phyloP scores from a whole-genome alignment of 1,140 invertebrate genomes.

The Ips nitidus region DNA sequence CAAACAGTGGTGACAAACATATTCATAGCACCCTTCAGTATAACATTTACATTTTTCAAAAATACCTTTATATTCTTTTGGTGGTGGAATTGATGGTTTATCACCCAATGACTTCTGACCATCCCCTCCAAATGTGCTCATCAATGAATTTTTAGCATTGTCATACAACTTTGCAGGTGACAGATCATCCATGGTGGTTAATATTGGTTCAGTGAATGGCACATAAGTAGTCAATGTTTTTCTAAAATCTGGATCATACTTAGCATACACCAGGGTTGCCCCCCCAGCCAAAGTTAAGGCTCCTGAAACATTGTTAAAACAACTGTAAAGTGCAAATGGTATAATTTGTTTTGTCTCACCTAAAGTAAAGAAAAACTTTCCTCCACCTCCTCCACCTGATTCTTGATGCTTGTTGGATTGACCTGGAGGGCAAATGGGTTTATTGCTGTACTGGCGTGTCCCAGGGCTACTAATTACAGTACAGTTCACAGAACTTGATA shows the following conservation, averaged over 20 bases:
- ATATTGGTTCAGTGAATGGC: conserved; percentile 65
- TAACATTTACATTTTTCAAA: neutral
- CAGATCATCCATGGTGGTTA: conserved; percentile 59
- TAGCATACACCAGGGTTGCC: conserved; percentile 65
- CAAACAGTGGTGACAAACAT: too few relatives aligned
- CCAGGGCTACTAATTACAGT: neutral
- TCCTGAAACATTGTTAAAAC: conserved; percentile 38
- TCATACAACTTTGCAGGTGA: conserved; percentile 41
- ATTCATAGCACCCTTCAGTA: too few relatives aligned
- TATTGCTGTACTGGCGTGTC: conserved; percentile 13
- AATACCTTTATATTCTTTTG: conserved; percentile 45
- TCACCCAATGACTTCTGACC: conserved; percentile 12
- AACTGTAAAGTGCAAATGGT: conserved; percentile 23
- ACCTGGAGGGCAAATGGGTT: conserved; percentile 13
- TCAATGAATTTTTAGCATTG: conserved; percentile 35
- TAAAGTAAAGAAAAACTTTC: conserved; percentile 18
- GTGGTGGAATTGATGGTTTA: conserved; percentile 33
- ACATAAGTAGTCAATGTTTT: conserved; percentile 65
- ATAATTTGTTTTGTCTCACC: conserved; percentile 8
- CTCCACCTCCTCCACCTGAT: conserved; percentile 15
- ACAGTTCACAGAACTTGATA: conserved; percentile 2
- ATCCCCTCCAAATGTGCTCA: conserved; percentile 23
- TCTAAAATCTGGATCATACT: conserved; percentile 68
- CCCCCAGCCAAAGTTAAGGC: conserved; percentile 57
- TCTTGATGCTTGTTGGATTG: neutral